A percentile compares a stretch with the other conserved stretches of the same genome.
These are phyloP conservation scores for Empidonax alnorum DNA, from an alignment of 2,113 vertebrate species.

Conservation along the genomic window DNA sequence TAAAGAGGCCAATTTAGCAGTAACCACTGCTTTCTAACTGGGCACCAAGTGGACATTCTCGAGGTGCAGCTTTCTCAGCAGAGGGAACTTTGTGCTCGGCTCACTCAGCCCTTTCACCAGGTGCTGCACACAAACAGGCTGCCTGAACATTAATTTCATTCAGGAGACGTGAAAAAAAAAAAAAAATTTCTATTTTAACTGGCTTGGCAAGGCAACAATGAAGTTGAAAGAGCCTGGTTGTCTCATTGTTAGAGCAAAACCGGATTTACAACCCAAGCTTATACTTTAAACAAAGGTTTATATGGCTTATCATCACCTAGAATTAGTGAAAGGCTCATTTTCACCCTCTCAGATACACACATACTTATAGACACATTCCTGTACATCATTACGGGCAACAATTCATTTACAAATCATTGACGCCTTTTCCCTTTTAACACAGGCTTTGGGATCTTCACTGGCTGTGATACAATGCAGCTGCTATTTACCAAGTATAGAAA, in stretches of 20 bases:
- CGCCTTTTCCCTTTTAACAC: neutral
- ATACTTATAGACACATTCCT: neutral
- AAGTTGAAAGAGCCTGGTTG: neutral
- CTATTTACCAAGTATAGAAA: neutral
- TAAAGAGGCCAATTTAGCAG: constrained; percentile 23
- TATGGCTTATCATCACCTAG: neutral
- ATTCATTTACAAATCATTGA: neutral
- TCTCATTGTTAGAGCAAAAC: neutral
- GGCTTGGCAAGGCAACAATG: neutral
- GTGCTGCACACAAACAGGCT: neutral
- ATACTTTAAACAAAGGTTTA: neutral
- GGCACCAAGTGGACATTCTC: neutral
- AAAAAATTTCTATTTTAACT: neutral
- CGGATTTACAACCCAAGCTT: neutral
- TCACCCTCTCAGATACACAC: neutral
- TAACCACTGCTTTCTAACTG: neutral
- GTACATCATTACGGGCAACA: neutral
- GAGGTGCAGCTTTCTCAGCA: neutral
- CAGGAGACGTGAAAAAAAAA: neutral
- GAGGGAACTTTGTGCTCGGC: neutral
- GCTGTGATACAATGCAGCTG: neutral
- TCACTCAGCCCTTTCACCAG: neutral
- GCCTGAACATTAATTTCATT: neutral
- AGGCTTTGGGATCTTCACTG: neutral
- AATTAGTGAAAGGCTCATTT: neutral